Evolutionary conservation across 1,140 invertebrate genomes (phyloP).

Genomic region (Dinoponera quadriceps): DNA sequence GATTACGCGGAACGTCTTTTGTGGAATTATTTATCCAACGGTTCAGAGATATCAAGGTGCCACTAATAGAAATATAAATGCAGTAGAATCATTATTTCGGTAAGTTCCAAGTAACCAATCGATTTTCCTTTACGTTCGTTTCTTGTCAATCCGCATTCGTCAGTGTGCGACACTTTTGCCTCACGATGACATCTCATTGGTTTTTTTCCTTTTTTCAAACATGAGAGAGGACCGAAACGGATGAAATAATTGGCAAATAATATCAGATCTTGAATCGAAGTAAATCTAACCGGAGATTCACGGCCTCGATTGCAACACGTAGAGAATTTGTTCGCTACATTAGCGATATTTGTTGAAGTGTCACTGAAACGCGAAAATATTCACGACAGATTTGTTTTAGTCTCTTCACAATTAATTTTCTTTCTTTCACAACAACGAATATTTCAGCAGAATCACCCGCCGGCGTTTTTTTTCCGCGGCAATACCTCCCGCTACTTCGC

Average conservation of each 20-base stretch:
- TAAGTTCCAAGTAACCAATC: not conserved
- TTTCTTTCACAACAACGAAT: too few species aligned
- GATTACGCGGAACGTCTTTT: slow-evolving; percentile 7
- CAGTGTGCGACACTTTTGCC: slow-evolving; percentile 47
- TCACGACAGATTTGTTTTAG: too few species aligned
- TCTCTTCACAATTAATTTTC: too few species aligned
- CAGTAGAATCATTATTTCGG: not conserved
- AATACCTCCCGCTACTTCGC: not conserved
- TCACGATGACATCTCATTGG: slow-evolving; percentile 9
- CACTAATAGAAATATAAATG: too few species aligned
- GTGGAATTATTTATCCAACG: not conserved
- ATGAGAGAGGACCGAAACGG: slow-evolving; percentile 10
- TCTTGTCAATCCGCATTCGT: slow-evolving; percentile 38
- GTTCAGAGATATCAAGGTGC: too few species aligned
- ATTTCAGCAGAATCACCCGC: too few species aligned
- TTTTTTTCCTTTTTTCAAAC: slow-evolving; percentile 61
- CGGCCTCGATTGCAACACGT: not conserved
- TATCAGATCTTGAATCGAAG: slow-evolving; percentile 18
- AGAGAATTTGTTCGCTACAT: too few species aligned
- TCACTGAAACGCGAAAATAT: too few species aligned
- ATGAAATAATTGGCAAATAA: slow-evolving; percentile 43
- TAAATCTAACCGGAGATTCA: slow-evolving; percentile 10
- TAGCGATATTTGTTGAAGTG: too few species aligned
- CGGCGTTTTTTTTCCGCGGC: too few species aligned
- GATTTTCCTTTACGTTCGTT: slow-evolving; percentile 23